Evolutionary conservation across 2,113 vertebrate genomes (phyloP), one percentile per base, ranked within the genome.

Genomic region (Nansenia antarctica): DNA sequence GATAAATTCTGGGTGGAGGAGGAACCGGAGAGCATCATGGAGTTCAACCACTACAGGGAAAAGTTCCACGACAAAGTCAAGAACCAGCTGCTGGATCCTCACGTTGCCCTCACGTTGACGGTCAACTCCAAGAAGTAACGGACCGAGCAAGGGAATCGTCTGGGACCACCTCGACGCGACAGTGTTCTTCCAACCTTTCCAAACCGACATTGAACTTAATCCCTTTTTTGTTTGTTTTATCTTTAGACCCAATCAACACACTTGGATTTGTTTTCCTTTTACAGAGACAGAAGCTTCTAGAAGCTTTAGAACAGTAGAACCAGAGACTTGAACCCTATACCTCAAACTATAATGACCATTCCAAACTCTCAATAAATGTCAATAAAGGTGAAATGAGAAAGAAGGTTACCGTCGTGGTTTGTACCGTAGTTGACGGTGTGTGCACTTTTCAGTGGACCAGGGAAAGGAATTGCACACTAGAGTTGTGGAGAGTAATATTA

Each of bases 1-100:
- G 95, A 99, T 89, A 95, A 93, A 70, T 99, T 99, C 92, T 99
- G 97, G 98, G 90, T 98, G 84, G 90, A 95, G 74, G 96, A 98
- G 84, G 90, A 97, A 74, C 98, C 98, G 15, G 94, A 96, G 82
- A 99, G 95, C 89, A 99, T 99, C 88, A 99, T 99, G 98, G 93
- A 95, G 77, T 99, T 99, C 89, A 99, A 99, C 74, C 91, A 93
- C 1, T 98, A 98, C 86, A 92, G 97, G 92, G 98, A 99, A 80
- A 96, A 95, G 86, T 99, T 99, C 83, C 95, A 98, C 58, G 91
- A 92, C 71, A 91, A 92, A 70, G 88, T 99, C 74, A 96, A 95
- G 89, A 83, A 82, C 63, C 90, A 93, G 6, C 90, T 99, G 0
- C 86, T 90, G 87, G 91, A 94, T 74, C 93, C 84, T 2, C 81